phyloP scores from a whole-genome alignment of 2,113 vertebrate genomes.

The Hypanus sabinus region DNA sequence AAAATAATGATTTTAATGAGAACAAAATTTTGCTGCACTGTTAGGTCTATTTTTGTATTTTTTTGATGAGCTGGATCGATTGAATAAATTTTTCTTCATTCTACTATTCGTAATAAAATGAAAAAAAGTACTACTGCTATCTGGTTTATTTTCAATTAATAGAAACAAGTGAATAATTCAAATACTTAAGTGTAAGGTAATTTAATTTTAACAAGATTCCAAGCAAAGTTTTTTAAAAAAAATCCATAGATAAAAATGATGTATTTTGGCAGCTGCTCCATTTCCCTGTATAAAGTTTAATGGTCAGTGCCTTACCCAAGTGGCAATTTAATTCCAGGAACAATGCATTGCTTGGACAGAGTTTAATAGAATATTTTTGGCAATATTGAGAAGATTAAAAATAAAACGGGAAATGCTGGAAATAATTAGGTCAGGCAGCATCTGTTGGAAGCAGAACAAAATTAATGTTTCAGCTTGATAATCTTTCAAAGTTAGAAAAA shows the following conservation, averaged over 20 bases:
- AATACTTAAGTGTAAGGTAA: background rate
- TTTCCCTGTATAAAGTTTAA: background rate
- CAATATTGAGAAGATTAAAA: background rate
- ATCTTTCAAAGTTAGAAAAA: too few species aligned
- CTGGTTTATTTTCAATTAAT: background rate
- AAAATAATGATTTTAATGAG: background rate
- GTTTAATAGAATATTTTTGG: background rate
- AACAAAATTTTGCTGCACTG: background rate
- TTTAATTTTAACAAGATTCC: background rate
- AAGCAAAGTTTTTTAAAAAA: background rate
- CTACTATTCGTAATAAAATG: constrained; percentile 17
- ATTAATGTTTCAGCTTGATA: too few species aligned
- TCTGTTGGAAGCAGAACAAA: too few species aligned
- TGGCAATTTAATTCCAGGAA: background rate
- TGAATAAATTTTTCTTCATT: background rate
- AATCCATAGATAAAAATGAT: background rate
- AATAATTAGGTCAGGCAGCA: too few species aligned
- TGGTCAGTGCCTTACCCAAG: background rate
- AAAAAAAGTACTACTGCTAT: background rate
- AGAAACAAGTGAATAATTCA: background rate
- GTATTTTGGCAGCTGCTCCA: background rate
- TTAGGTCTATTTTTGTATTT: constrained; percentile 10
- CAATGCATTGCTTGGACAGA: background rate
- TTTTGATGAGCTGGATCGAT: constrained; percentile 1
- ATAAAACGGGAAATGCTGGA: too few species aligned